Percentiles rank a stretch among this genome's conserved stretches.
phyloP scores from a whole-genome alignment of 2,888 invertebrate species.

The Mesopsocus fuscifrons region DNA sequence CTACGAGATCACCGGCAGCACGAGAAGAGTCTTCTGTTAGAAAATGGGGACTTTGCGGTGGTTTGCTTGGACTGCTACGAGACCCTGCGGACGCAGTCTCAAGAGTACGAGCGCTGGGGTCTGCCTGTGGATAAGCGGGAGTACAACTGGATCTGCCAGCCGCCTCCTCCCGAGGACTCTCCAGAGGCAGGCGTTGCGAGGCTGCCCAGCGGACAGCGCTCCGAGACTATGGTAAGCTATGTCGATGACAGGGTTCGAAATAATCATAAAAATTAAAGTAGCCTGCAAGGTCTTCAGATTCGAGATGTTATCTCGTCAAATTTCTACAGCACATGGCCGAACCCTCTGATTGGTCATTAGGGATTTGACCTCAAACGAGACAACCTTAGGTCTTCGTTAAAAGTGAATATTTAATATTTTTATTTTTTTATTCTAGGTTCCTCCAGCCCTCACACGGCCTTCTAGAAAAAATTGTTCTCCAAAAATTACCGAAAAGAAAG shows the following conservation, averaged over 20 bases:
- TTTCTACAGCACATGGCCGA: too few species aligned
- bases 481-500: conserved; percentile 33
- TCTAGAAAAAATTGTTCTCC: conserved; percentile 43
- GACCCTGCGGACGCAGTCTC: conserved; percentile 73
- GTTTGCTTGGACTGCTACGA: conserved; percentile 88
- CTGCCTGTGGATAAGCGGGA: conserved; percentile 77
- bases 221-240: conserved; percentile 49
- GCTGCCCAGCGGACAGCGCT: conserved; percentile 67
- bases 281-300: too few species aligned
- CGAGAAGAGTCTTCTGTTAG: conserved; percentile 63
- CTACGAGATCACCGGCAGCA: conserved; percentile 64
- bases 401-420: too few species aligned
- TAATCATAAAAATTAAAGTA: conserved; percentile 12
- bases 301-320: too few species aligned
- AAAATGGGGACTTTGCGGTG: conserved; percentile 78
- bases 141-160: conserved; percentile 87
- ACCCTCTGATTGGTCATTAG: too few species aligned
- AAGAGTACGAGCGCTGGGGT: conserved; percentile 77
- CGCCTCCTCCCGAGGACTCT: conserved; percentile 79
- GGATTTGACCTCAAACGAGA: too few species aligned
- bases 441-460: conserved; percentile 33
- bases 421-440: conserved; percentile 30
- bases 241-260: conserved; percentile 8
- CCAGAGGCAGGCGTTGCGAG: conserved; percentile 68
- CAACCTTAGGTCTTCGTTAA: too few species aligned